A percentile compares a stretch with the other conserved stretches of the same genome.
phyloP scores from a whole-genome alignment of 2,888 invertebrate genomes.

The Lathronympha strigana region DNA sequence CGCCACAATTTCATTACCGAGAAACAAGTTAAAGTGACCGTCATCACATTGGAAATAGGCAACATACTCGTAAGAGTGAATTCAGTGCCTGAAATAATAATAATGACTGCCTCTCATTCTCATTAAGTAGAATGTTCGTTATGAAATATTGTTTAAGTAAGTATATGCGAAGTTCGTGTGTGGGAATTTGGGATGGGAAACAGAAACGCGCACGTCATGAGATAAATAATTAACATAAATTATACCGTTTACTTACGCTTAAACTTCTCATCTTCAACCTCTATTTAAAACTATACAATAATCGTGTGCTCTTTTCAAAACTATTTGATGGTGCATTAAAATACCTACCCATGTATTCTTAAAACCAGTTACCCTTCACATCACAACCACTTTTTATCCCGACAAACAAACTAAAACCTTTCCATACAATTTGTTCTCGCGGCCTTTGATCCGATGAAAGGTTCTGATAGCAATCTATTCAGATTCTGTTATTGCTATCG shows the following conservation, averaged over 20 bases:
- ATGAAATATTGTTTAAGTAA: too few relatives aligned
- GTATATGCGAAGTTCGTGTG: too few relatives aligned
- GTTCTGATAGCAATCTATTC: slow-evolving; percentile 32
- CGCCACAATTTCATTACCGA: slow-evolving; percentile 47
- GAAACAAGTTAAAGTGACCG: slow-evolving; percentile 18
- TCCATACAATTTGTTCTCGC: slow-evolving; percentile 30
- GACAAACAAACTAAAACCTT: slow-evolving; percentile 23
- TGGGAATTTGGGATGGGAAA: too few relatives aligned
- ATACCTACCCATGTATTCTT: background rate
- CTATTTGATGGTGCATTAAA: background rate
- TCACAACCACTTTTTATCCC: slow-evolving; percentile 2
- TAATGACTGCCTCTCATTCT: too few relatives aligned
- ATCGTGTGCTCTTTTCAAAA: background rate
- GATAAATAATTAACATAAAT: too few relatives aligned
- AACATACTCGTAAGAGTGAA: too few relatives aligned
- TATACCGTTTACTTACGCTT: background rate
- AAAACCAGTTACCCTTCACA: slow-evolving; percentile 6
- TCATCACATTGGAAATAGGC: background rate
- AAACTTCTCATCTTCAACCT: background rate
- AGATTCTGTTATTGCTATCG: slow-evolving; percentile 1
- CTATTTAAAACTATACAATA: background rate
- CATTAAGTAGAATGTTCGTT: too few relatives aligned
- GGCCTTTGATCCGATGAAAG: slow-evolving; percentile 37
- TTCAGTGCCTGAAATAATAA: too few relatives aligned
- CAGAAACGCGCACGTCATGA: too few relatives aligned